Conservation (phyloP, 2,113 vertebrate species). For the Tenebrosternarchus preto region DNA sequence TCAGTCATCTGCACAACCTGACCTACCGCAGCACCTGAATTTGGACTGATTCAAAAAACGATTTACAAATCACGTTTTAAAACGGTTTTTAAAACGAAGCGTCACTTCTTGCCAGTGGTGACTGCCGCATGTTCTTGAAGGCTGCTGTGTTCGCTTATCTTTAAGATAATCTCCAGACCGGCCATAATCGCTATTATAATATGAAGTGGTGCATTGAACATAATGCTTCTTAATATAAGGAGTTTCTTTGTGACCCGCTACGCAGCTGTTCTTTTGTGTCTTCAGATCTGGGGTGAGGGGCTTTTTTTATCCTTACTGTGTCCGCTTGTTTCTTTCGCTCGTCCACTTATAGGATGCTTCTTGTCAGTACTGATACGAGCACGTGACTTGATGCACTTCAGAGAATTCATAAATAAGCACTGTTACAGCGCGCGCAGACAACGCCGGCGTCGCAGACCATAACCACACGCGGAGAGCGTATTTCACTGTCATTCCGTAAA, state of each 20-base stretch:
- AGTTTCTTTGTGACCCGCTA: slow-evolving; percentile 10
- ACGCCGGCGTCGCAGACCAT: neutral
- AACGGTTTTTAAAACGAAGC: neutral
- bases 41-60: too few species aligned
- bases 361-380: too few species aligned
- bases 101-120: neutral
- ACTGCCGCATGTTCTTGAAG: neutral
- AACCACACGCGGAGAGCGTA: slow-evolving; percentile 17
- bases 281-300: neutral
- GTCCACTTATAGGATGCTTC: too few species aligned
- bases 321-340: neutral
- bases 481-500: neutral
- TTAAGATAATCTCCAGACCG: neutral
- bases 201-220: neutral
- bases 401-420: too few species aligned
- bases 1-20: slow-evolving; percentile 10
- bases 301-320: neutral
- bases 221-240: slow-evolving; percentile 2
- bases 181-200: neutral
- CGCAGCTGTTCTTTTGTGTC: slow-evolving; percentile 18
- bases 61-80: too few species aligned
- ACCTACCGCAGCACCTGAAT: neutral
- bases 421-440: too few species aligned
- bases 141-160: neutral
- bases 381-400: too few species aligned